phyloP scores from a whole-genome alignment of 2,113 vertebrate species.

The Poicephalus meyeri region DNA sequence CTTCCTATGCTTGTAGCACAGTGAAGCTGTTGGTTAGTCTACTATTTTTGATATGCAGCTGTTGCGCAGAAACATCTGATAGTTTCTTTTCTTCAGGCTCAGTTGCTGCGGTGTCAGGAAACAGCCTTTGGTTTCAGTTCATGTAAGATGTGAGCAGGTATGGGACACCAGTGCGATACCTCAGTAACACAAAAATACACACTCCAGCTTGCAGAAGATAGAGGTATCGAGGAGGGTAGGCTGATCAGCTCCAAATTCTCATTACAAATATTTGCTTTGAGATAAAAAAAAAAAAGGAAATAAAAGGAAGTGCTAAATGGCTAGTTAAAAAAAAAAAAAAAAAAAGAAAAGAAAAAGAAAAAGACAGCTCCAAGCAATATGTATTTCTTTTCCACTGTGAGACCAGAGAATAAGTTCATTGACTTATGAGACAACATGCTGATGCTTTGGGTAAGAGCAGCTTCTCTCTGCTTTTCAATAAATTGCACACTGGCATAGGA shows the following conservation, averaged over 20 bases:
- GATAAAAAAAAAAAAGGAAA: background rate
- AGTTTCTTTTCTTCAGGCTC: constrained; percentile 47
- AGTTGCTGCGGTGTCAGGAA: background rate
- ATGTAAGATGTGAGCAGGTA: constrained; percentile 21
- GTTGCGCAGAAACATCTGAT: constrained; percentile 49
- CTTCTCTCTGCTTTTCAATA: background rate
- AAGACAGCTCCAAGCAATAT: background rate
- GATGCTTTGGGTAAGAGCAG: background rate
- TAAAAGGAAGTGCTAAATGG: background rate
- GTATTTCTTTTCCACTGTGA: background rate
- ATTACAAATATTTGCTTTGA: background rate
- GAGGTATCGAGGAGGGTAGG: background rate
- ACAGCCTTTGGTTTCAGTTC: constrained; percentile 28
- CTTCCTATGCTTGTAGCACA: background rate
- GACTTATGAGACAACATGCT: background rate
- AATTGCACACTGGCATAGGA: background rate
- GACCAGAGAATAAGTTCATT: background rate
- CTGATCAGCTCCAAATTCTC: background rate
- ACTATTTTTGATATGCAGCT: constrained; percentile 57
- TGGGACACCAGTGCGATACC: background rate
- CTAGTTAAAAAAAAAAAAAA: background rate
- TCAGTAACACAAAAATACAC: background rate
- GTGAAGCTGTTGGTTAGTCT: background rate
- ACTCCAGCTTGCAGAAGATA: background rate
- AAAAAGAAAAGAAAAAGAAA: background rate